Conservation (phyloP, 2,888 invertebrate genomes). For the Colletes collaris region DNA sequence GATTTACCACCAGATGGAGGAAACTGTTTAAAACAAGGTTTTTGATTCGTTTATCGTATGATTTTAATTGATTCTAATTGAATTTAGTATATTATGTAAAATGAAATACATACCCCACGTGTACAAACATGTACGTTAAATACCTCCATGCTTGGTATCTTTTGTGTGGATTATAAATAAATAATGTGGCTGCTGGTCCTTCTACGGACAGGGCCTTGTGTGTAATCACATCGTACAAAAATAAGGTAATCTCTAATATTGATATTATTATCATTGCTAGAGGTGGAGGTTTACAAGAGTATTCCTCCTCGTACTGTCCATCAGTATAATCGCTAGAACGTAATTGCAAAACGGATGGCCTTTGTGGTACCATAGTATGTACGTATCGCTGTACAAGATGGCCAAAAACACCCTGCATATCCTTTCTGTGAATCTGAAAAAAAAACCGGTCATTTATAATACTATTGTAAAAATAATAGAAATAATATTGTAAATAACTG, state of each 20-base stretch:
- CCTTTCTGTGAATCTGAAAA: slow-evolving; percentile 80
- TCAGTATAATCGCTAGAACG: slow-evolving; percentile 84
- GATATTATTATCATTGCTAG: slow-evolving; percentile 96
- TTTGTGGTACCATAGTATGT: slow-evolving; percentile 85
- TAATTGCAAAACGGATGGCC: slow-evolving; percentile 79
- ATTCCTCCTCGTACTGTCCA: slow-evolving; percentile 94
- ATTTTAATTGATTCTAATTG: neutral
- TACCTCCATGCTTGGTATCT: slow-evolving; percentile 96
- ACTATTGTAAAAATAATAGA: neutral
- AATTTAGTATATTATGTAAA: neutral
- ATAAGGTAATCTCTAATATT: slow-evolving; percentile 92
- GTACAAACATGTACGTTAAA: slow-evolving; percentile 97
- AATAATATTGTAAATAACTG: slow-evolving; percentile 63
- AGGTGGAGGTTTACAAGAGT: slow-evolving; percentile 96
- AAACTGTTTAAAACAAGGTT: slow-evolving; percentile 84
- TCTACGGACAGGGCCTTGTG: slow-evolving; percentile 78
- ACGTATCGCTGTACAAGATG: slow-evolving; percentile 87
- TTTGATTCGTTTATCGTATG: neutral
- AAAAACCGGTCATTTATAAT: neutral
- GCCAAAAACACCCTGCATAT: slow-evolving; percentile 87
- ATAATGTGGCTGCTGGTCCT: slow-evolving; percentile 91
- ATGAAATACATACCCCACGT: slow-evolving; percentile 89
- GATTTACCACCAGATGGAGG: slow-evolving; percentile 94
- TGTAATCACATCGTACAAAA: slow-evolving; percentile 76
- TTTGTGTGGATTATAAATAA: slow-evolving; percentile 94